These are phyloP conservation scores for Drosophila tristis DNA, from an alignment of 1,140 invertebrate species.

Conservation along the genomic window DNA sequence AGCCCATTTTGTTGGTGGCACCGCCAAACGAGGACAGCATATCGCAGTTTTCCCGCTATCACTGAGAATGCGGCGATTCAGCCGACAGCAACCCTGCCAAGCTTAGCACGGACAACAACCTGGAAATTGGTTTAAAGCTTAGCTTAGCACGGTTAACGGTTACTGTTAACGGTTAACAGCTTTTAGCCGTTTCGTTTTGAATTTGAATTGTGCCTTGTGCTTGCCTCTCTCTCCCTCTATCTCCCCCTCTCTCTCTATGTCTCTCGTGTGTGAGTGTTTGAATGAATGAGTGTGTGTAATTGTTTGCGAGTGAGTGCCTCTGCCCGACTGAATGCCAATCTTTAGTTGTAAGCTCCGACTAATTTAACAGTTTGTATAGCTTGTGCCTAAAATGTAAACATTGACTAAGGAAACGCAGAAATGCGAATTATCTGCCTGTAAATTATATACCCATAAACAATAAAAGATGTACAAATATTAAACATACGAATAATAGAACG, in stretches of 20 bases:
- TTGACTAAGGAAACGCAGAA: conserved; percentile 31
- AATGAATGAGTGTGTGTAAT: conserved; percentile 38
- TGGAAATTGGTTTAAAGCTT: conserved; percentile 10
- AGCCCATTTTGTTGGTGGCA: conserved; percentile 89
- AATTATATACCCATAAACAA: conserved; percentile 64
- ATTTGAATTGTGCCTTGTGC: conserved; percentile 22
- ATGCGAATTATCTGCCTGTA: conserved; percentile 56
- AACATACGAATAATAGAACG: conserved; percentile 44
- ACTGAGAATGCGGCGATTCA: conserved; percentile 41
- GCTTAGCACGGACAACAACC: conserved; percentile 39
- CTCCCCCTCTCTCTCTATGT: neutral
- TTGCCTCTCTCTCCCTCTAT: conserved; percentile 3
- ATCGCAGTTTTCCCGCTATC: conserved; percentile 89
- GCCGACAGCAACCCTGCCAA: conserved; percentile 29
- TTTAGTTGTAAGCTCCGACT: conserved; percentile 51
- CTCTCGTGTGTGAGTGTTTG: conserved; percentile 11
- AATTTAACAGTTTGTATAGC: conserved; percentile 69
- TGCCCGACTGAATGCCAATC: conserved; percentile 66
- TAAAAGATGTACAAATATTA: conserved; percentile 71
- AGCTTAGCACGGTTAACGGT: conserved; percentile 12
- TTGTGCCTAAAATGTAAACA: conserved; percentile 64
- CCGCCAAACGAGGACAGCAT: conserved; percentile 87
- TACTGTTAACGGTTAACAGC: conserved; percentile 7
- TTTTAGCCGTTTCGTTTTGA: conserved; percentile 40
- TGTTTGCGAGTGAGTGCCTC: conserved; percentile 23